Percentiles rank a stretch among this genome's conserved stretches.
Conservation (phyloP, 2,113 vertebrate genomes). For the Tapirus terrestris region DNA sequence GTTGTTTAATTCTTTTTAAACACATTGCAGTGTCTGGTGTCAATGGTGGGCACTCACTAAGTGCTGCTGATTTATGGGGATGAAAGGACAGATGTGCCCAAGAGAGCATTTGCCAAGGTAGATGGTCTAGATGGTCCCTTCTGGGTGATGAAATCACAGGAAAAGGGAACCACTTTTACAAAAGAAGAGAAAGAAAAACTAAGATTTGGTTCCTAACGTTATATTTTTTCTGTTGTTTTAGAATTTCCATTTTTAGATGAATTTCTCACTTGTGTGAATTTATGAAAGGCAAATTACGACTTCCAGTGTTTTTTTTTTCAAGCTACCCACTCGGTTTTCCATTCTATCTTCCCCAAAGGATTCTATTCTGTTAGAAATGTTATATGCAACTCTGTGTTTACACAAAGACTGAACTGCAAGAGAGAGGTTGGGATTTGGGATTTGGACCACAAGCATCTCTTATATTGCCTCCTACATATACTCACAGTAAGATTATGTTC, state of each 20-base stretch:
- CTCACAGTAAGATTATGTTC: constrained; percentile 17
- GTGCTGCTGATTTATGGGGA: background rate
- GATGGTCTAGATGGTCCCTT: background rate
- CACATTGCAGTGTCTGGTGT: background rate
- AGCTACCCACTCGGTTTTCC: constrained; percentile 55
- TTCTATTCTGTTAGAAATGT: constrained; percentile 64
- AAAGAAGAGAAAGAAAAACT: constrained; percentile 52
- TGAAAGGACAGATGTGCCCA: constrained; percentile 1
- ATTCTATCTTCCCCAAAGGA: constrained; percentile 55
- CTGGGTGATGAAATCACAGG: constrained; percentile 34
- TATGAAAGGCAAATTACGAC: constrained; percentile 73
- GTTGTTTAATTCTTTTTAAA: constrained; percentile 11
- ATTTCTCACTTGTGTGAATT: constrained; percentile 74
- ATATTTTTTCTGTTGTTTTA: constrained; percentile 63
- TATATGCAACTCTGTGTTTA: background rate
- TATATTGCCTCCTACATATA: background rate
- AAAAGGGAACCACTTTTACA: constrained; percentile 54
- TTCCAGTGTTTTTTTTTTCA: constrained; percentile 70
- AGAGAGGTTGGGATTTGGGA: constrained; percentile 25
- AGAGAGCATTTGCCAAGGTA: background rate
- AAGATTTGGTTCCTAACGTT: constrained; percentile 53
- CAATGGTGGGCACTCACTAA: background rate
- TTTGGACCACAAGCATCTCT: background rate
- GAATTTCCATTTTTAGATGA: constrained; percentile 73
- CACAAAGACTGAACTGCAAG: constrained; percentile 29